These are phyloP conservation scores for Mormyrus iriodes DNA, from an alignment of 2,113 vertebrate species.

Conservation along the genomic window DNA sequence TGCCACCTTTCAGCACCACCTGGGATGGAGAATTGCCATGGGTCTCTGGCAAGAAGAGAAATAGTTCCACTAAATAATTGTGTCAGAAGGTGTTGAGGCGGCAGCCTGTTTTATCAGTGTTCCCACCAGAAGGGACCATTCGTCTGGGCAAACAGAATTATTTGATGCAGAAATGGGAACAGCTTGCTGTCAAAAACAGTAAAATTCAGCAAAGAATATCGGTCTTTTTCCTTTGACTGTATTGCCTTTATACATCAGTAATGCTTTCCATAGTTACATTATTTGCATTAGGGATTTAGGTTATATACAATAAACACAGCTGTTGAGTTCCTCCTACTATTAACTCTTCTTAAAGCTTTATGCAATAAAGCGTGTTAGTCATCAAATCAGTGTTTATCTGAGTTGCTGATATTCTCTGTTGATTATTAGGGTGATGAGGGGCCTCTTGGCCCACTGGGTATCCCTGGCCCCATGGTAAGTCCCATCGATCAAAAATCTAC, in stretches of 20 bases:
- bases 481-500: not conserved
- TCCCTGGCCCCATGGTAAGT: conserved; percentile 76
- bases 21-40: not conserved
- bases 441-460: conserved; percentile 74
- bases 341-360: not conserved
- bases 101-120: not conserved
- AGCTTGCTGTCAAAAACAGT: not conserved
- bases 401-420: conserved; percentile 24
- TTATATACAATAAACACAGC: not conserved
- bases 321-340: not conserved
- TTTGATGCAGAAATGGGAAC: not conserved
- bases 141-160: not conserved
- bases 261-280: not conserved
- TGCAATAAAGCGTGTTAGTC: not conserved
- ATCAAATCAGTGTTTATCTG: not conserved
- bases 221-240: not conserved
- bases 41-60: not conserved
- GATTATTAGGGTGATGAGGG: conserved; percentile 84
- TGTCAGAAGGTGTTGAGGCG: conserved; percentile 7
- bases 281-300: not conserved
- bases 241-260: not conserved
- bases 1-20: conserved; percentile 6
- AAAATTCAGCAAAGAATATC: not conserved
- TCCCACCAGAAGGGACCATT: not conserved
- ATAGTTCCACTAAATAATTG: not conserved